Conservation (phyloP, 92 coral and sea anemone genomes). For the Chrysogorgia sp. region DNA sequence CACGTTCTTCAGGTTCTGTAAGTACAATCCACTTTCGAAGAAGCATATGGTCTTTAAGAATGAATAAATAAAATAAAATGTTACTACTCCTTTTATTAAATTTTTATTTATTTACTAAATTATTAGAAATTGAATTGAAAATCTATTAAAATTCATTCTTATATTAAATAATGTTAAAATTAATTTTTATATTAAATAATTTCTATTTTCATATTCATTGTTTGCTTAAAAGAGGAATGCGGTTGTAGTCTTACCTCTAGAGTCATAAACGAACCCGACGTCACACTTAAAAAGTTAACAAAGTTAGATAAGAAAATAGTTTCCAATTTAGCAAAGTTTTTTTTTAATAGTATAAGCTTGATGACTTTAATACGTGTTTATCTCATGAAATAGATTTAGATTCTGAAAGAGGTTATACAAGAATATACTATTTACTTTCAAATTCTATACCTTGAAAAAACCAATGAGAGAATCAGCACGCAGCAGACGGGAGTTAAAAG, state of each 20-base stretch:
- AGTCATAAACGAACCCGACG: constrained; percentile 92
- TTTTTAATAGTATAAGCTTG: no score
- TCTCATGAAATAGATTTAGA: no score
- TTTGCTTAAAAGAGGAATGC: neutral
- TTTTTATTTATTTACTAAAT: no score
- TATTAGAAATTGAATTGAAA: no score
- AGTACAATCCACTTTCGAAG: constrained; percentile 86
- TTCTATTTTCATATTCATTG: neutral
- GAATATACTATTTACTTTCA: no score
- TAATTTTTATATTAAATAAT: no score
- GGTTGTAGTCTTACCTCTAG: constrained; percentile 66
- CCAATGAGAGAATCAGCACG: constrained; percentile 83
- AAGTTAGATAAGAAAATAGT: neutral
- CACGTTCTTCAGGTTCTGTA: constrained; percentile 87
- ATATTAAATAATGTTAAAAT: no score
- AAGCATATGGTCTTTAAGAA: constrained; percentile 60
- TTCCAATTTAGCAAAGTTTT: neutral
- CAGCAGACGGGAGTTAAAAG: constrained; percentile 64
- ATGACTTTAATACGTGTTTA: no score
- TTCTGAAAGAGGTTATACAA: no score
- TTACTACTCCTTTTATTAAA: no score
- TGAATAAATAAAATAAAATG: neutral
- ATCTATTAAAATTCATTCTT: no score
- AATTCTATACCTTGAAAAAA: constrained; percentile 58
- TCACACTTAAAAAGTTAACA: constrained; percentile 69